Percentiles rank a stretch among this genome's conserved stretches.
These are phyloP conservation scores for Calidris pygmaea DNA, from an alignment of 2,113 vertebrate species.

Conservation along the genomic window DNA sequence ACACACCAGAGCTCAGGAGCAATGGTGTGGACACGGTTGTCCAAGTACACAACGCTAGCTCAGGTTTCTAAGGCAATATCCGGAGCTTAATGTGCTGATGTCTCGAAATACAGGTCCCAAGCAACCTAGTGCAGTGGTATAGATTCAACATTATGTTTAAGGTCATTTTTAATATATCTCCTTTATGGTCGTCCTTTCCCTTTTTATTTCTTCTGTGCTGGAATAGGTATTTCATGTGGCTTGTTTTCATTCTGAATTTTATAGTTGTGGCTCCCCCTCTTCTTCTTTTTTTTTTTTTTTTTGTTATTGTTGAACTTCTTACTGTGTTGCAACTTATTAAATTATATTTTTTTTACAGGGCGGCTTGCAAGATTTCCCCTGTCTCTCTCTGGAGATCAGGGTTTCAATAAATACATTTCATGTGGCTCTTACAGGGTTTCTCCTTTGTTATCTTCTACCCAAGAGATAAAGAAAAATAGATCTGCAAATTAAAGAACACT, in stretches of 20 bases:
- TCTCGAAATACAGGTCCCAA: not conserved
- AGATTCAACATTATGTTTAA: not conserved
- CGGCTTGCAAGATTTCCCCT: conserved; percentile 48
- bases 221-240: not conserved
- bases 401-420: conserved; percentile 63
- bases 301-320: conserved; percentile 49
- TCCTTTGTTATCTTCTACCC: conserved; percentile 35
- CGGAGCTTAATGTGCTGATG: not conserved
- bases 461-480: not conserved
- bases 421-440: not conserved
- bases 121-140: not conserved
- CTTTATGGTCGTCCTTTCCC: not conserved
- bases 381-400: conserved; percentile 52
- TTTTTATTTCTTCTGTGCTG: not conserved
- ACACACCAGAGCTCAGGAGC: not conserved
- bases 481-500: conserved; percentile 11
- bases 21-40: not conserved
- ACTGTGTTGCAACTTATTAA: conserved; percentile 18
- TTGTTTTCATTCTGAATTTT: conserved; percentile 1
- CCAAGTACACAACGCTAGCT: not conserved
- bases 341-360: not conserved
- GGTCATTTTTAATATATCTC: not conserved
- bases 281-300: not conserved
- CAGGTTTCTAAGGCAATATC: conserved; percentile 41
- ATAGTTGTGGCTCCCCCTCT: not conserved